These are phyloP conservation scores for Trichoplusia ni DNA, from an alignment of 1,140 invertebrate species.

Conservation along the genomic window DNA sequence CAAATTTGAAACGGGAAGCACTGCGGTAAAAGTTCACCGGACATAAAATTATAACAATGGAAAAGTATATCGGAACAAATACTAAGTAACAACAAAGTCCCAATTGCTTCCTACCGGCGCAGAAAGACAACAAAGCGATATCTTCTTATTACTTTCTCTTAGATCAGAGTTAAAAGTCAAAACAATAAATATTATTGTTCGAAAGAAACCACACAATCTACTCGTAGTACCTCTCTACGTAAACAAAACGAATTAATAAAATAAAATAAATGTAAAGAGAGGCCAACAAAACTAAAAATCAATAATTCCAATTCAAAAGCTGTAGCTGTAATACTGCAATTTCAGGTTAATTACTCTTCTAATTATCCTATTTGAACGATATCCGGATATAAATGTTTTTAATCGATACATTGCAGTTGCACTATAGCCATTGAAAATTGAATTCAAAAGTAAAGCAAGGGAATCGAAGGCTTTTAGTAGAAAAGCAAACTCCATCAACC, in stretches of 20 bases:
- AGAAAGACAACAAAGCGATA: not conserved
- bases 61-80: conserved; percentile 14
- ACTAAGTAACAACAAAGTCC: conserved; percentile 5
- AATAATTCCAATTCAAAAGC: conserved; percentile 13
- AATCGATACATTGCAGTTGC: conserved; percentile 1
- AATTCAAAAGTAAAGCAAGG: not conserved
- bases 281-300: too few relatives aligned
- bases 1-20: not conserved
- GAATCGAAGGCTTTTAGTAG: not conserved
- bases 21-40: conserved; percentile 1
- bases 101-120: conserved; percentile 8
- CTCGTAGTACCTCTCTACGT: too few relatives aligned
- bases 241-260: not conserved
- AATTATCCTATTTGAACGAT: conserved; percentile 6
- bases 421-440: not conserved
- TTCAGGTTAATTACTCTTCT: conserved; percentile 6
- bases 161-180: not conserved
- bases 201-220: not conserved
- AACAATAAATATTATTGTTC: not conserved
- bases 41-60: conserved; percentile 10
- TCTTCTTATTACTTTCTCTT: not conserved
- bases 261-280: too few relatives aligned
- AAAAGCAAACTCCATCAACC: not conserved
- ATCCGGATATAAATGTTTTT: not conserved
- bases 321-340: conserved; percentile 1